Percentiles rank a stretch among this genome's conserved stretches.
phyloP scores from a whole-genome alignment of 53 echinoderm and acorn worm species.

The Temnopleurus reevesii region DNA sequence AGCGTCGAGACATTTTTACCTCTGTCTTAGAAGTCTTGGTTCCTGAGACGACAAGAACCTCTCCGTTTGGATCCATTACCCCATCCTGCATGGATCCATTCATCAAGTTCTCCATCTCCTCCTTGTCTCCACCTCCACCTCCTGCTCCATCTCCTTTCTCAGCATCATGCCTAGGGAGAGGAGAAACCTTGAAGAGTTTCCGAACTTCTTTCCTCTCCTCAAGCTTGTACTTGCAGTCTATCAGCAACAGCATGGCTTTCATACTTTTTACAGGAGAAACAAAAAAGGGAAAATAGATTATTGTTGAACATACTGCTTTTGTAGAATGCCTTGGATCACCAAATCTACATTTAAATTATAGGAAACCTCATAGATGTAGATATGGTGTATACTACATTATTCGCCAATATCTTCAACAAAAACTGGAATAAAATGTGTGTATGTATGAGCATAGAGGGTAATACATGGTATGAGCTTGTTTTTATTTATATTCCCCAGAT shows the following conservation, averaged over 20 bases:
- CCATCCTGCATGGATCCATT: slow-evolving; percentile 17
- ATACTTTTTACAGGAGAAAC: too few species aligned
- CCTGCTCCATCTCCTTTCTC: slow-evolving; percentile 45
- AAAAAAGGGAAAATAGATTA: slow-evolving; percentile 3
- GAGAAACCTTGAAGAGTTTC: slow-evolving; percentile 73
- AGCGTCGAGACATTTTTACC: slow-evolving; percentile 25
- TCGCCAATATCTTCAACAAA: too few species aligned
- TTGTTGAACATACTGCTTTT: too few species aligned
- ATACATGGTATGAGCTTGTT: too few species aligned
- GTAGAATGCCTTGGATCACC: too few species aligned
- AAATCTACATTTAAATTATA: too few species aligned
- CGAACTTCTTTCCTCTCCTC: slow-evolving; percentile 81
- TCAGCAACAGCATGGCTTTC: slow-evolving; percentile 95
- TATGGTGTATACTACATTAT: too few species aligned
- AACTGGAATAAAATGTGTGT: too few species aligned
- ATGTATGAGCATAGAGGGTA: too few species aligned
- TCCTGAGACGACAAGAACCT: background rate
- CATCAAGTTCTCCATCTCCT: slow-evolving; percentile 50
- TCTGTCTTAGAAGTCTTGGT: slow-evolving; percentile 33
- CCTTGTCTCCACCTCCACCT: background rate
- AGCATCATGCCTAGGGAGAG: slow-evolving; percentile 13
- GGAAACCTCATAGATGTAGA: too few species aligned
- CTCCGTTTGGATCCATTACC: slow-evolving; percentile 23
- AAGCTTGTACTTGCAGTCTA: slow-evolving; percentile 98
- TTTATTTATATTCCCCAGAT: too few species aligned